These are phyloP conservation scores for Congeria kusceri DNA, from an alignment of 2,888 invertebrate species.

Conservation along the genomic window DNA sequence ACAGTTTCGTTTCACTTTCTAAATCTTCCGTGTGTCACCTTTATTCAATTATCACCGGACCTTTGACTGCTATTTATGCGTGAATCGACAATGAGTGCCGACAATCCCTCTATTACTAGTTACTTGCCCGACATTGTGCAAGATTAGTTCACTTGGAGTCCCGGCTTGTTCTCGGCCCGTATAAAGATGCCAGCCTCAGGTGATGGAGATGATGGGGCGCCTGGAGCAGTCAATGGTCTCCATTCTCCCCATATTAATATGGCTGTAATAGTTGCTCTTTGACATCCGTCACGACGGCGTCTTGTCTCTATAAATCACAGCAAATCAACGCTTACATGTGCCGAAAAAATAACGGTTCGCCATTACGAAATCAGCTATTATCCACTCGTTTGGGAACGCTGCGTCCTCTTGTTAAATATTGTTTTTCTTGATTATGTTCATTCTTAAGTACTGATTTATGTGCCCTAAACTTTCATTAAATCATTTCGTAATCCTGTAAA, in stretches of 20 bases:
- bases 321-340: slow-evolving; percentile 41
- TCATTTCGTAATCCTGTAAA: too few species aligned
- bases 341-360: slow-evolving; percentile 14
- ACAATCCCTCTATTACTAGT: too few species aligned
- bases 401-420: neutral
- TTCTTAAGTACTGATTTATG: neutral
- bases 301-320: slow-evolving; percentile 54
- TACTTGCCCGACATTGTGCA: slow-evolving; percentile 1
- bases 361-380: slow-evolving; percentile 4
- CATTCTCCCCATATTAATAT: slow-evolving; percentile 27
- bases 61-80: slow-evolving; percentile 41
- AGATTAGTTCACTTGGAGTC: slow-evolving; percentile 16
- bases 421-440: neutral
- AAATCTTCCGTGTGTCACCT: slow-evolving; percentile 27
- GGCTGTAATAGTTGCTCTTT: slow-evolving; percentile 29
- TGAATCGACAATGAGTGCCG: slow-evolving; percentile 34
- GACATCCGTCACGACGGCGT: slow-evolving; percentile 52
- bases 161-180: slow-evolving; percentile 45
- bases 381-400: neutral
- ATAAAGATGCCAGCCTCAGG: slow-evolving; percentile 36
- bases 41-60: slow-evolving; percentile 39
- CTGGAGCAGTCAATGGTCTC: slow-evolving; percentile 28
- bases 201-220: slow-evolving; percentile 47
- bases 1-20: slow-evolving; percentile 40
- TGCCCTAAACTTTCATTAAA: too few species aligned